Percentiles rank a stretch among this genome's conserved stretches.
Evolutionary conservation across 23 tunicate species (phyloP).

Genomic region (Diplosoma virens): DNA sequence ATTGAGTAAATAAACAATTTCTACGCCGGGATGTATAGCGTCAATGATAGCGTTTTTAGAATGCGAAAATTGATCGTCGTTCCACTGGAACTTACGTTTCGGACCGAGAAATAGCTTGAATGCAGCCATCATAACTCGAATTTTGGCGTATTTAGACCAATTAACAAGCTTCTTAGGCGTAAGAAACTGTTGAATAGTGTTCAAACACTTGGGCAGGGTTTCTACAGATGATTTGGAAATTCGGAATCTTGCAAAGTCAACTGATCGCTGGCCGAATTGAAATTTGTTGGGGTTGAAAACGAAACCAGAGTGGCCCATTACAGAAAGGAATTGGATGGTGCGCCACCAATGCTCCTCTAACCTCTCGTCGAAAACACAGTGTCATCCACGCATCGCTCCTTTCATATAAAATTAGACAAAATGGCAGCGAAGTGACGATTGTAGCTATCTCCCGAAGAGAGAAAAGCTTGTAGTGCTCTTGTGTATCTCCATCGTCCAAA

Average conservation of each 20-base stretch:
- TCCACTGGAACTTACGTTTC: neutral
- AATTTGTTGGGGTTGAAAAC: neutral
- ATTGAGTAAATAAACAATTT: too few species aligned
- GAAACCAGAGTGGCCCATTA: neutral
- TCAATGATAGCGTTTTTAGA: too few species aligned
- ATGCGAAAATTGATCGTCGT: too few species aligned
- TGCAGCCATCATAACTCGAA: too few species aligned
- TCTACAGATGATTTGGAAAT: neutral
- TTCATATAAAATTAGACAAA: neutral
- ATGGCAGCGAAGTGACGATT: slow-evolving; percentile 32
- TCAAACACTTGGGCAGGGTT: neutral
- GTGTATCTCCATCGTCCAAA: neutral
- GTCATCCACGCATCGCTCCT: slow-evolving; percentile 34
- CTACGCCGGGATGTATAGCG: too few species aligned
- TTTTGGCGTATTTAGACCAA: neutral
- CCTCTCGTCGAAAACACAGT: neutral
- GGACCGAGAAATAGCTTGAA: neutral
- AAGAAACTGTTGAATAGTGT: too few species aligned
- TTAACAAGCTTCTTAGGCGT: too few species aligned
- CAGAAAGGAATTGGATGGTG: slow-evolving; percentile 1
- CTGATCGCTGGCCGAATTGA: neutral
- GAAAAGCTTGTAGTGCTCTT: slow-evolving; percentile 22
- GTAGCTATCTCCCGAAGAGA: slow-evolving; percentile 30
- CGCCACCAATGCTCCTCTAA: slow-evolving; percentile 3
- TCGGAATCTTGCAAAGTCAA: slow-evolving; percentile 11